Base-by-base conservation (phyloP, 2,797 vertebrate species). In the Crypturellus tataupa region DNA sequence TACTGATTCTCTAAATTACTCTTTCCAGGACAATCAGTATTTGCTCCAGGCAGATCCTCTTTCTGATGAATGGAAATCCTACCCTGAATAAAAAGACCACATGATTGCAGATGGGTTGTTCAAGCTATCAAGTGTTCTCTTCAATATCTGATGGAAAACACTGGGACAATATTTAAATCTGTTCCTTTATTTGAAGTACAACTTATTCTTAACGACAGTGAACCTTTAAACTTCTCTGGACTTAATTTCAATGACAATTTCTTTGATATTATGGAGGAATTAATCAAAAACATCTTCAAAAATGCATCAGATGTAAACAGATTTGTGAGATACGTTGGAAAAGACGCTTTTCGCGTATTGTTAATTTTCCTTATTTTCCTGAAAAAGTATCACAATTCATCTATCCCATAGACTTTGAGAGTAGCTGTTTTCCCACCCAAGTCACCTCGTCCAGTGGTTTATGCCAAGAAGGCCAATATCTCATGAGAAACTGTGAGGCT, bases 61-160 rank as follows among this genome's bases (percentile, higher is more conserved):
- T 93, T 98, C 98, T 81, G 94, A 97, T 63, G 98, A 98, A 96
- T 99, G 98, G 98, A 96, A 94, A 95, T 96, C 95, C 35, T 98
- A 98, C 97, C 97, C 98, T 29, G 97, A 98, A 92, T 98, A 98
- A 49, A 97, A 97, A 95, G 98, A 99, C 97, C 92, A 89, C 84
- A 98, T 98, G 93, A 97, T 99, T 95, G 96, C 98, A 85, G 90
- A 98, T 19, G 98, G 98, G 67, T 98, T 98, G 94, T 97, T 97
- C 94, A 97, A 64, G 98, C 97, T 15, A 97, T 98, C 19, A 98
- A 98, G 92, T 98, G 98, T 96, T 99, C 98, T 64, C 97, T 98
- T 95, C 98, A 98, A 93, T 98, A 98, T 95, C 92, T 98, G 46
- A 95, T 98, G 80, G 98, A 99, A 97, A 98, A 98, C 95, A 98